Percentiles rank a stretch among this genome's conserved stretches.
These are phyloP conservation scores for Metopia argyrocephala DNA, from an alignment of 2,888 invertebrate genomes.

Conservation along the genomic window DNA sequence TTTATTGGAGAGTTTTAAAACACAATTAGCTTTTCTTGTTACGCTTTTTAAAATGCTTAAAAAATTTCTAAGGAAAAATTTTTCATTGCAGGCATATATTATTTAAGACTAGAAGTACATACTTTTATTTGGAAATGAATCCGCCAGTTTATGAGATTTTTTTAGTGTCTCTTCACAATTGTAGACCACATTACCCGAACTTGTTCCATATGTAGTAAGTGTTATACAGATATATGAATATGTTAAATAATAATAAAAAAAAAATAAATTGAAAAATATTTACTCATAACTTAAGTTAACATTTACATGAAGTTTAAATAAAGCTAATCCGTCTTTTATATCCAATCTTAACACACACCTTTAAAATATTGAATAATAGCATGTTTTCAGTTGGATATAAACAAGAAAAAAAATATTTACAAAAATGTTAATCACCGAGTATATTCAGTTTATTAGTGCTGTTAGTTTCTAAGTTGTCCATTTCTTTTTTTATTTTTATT, in stretches of 20 bases:
- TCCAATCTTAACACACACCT: slow-evolving; percentile 13
- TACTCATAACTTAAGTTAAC: slow-evolving; percentile 1
- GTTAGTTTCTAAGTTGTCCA: slow-evolving; percentile 17
- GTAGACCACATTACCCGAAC: too few species aligned
- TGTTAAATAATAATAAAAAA: not conserved
- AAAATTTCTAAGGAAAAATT: too few species aligned
- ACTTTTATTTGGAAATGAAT: too few species aligned
- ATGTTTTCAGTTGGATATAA: slow-evolving; percentile 74
- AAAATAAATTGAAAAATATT: slow-evolving; percentile 23
- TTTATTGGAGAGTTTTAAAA: too few species aligned
- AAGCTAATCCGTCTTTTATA: slow-evolving; percentile 12
- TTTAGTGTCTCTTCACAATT: too few species aligned
- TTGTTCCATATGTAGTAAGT: too few species aligned
- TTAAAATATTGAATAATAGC: slow-evolving; percentile 6
- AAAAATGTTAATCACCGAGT: slow-evolving; percentile 73
- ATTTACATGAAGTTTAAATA: not conserved
- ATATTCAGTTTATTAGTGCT: slow-evolving; percentile 38
- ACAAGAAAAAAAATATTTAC: slow-evolving; percentile 76
- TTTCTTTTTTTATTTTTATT: not conserved
- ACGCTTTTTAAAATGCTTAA: too few species aligned
- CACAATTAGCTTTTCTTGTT: too few species aligned
- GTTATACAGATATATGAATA: too few species aligned
- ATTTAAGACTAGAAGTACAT: too few species aligned
- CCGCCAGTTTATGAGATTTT: too few species aligned
- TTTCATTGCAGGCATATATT: too few species aligned